These are phyloP conservation scores for Osedax fenrisi DNA, from an alignment of 2,888 invertebrate species.

Conservation along the genomic window DNA sequence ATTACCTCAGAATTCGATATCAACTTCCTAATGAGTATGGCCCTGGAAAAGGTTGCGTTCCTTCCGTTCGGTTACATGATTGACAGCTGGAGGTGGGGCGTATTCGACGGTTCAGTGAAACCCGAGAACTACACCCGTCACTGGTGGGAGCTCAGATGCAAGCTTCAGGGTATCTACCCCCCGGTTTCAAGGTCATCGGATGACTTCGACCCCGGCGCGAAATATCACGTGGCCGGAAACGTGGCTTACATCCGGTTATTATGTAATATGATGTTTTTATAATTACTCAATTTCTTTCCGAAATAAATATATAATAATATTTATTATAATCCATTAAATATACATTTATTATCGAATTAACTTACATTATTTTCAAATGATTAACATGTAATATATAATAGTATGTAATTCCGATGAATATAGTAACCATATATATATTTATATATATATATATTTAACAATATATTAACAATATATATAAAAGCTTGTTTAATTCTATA, in stretches of 20 bases:
- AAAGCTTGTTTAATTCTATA: no score
- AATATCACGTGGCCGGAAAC: conserved; percentile 42
- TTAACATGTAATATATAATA: no score
- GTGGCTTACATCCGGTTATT: conserved; percentile 39
- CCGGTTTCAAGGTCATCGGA: conserved; percentile 39
- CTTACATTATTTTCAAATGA: no score
- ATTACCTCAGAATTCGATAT: conserved; percentile 43
- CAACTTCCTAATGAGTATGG: conserved; percentile 51
- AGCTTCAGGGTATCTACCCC: conserved; percentile 46
- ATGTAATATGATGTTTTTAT: neutral
- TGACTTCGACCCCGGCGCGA: conserved; percentile 47
- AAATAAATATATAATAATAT: no score
- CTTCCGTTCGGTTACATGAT: conserved; percentile 52
- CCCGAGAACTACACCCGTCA: conserved; percentile 45
- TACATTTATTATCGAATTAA: no score
- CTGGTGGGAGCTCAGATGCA: conserved; percentile 52
- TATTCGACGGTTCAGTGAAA: conserved; percentile 46
- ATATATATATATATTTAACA: no score
- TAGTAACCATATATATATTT: no score
- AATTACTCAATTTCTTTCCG: no score
- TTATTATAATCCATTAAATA: no score
- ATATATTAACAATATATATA: no score
- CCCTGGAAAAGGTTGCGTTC: conserved; percentile 51
- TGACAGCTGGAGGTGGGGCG: conserved; percentile 52
- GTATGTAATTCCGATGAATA: no score